These are phyloP conservation scores for Panurus biarmicus DNA, from an alignment of 2,113 vertebrate species.

Conservation along the genomic window DNA sequence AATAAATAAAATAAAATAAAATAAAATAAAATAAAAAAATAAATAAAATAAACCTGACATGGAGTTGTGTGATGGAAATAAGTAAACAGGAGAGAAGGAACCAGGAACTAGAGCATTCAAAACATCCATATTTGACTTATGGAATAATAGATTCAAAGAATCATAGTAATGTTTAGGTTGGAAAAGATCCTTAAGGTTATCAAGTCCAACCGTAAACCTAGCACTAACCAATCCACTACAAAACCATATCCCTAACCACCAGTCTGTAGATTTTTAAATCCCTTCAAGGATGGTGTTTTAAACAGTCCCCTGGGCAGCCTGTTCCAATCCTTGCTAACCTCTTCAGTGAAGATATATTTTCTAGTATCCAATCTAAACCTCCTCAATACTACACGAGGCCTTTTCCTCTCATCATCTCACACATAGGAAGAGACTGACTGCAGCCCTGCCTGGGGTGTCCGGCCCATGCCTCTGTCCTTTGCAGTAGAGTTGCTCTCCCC, in stretches of 20 bases:
- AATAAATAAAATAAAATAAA: too few species aligned
- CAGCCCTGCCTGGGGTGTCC: not conserved
- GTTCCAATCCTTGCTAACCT: not conserved
- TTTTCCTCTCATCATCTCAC: not conserved
- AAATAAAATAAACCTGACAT: too few species aligned
- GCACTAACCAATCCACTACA: too few species aligned
- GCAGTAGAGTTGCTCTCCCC: not conserved
- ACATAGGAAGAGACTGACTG: not conserved
- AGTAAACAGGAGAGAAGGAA: not conserved
- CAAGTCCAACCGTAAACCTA: not conserved
- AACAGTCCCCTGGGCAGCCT: not conserved
- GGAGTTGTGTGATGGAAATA: not conserved
- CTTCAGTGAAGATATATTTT: not conserved
- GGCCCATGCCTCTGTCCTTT: rapidly evolving
- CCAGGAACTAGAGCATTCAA: not conserved
- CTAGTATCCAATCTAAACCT: not conserved
- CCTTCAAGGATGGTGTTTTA: not conserved
- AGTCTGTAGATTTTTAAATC: not conserved
- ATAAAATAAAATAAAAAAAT: too few species aligned
- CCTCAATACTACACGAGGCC: not conserved
- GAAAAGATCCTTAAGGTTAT: not conserved
- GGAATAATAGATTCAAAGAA: not conserved
- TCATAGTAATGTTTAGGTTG: not conserved
- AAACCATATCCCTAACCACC: not conserved
- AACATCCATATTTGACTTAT: not conserved